phyloP scores from a whole-genome alignment of 2,113 vertebrate species.

The Zosterops borbonicus region DNA sequence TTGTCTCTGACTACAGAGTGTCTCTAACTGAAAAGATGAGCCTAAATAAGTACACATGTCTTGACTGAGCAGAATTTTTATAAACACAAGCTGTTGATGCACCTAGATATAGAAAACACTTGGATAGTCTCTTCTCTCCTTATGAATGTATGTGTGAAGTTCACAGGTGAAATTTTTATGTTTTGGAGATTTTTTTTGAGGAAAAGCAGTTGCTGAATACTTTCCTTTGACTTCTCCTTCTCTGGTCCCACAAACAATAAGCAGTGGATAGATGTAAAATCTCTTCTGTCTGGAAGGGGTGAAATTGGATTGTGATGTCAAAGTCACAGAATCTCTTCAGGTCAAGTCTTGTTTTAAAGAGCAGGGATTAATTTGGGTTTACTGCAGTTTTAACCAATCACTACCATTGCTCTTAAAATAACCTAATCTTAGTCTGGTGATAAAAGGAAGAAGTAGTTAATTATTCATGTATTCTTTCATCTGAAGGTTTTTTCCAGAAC shows the following conservation, averaged over 20 bases:
- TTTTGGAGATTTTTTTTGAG: background rate
- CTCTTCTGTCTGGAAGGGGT: background rate
- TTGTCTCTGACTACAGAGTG: background rate
- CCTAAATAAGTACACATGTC: background rate
- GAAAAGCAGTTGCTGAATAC: background rate
- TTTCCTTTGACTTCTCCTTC: background rate
- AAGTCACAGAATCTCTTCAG: constrained; percentile 46
- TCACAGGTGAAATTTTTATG: background rate
- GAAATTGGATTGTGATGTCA: constrained; percentile 69
- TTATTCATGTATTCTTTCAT: background rate
- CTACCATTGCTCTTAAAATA: constrained; percentile 32
- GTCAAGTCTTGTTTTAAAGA: constrained; percentile 58
- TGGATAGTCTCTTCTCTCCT: background rate
- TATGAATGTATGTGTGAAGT: background rate
- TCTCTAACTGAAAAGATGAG: background rate
- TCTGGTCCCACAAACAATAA: background rate
- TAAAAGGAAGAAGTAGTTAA: background rate
- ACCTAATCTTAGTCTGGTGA: constrained; percentile 4
- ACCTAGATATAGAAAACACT: background rate
- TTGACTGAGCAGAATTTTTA: background rate
- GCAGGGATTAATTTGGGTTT: constrained; percentile 46
- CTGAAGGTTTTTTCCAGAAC: background rate
- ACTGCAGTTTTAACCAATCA: constrained; percentile 29
- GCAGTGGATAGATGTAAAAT: background rate
- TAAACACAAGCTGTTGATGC: background rate